These are phyloP conservation scores for Drosophila oshimai DNA, from an alignment of 1,140 invertebrate species.

Conservation along the genomic window DNA sequence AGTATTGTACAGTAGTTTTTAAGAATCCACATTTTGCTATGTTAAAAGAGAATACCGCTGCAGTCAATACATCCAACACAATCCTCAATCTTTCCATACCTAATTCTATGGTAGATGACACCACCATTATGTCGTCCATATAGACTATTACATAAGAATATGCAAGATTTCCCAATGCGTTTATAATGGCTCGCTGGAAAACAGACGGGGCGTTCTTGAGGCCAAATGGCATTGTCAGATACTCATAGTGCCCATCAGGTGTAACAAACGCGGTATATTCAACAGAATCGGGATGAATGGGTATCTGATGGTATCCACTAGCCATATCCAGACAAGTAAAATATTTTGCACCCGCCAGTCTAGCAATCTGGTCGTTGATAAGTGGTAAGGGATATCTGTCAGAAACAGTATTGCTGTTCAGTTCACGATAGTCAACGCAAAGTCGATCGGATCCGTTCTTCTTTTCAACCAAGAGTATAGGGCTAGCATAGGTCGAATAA, in stretches of 20 bases:
- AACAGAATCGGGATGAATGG: too few species aligned
- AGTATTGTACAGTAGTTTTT: too few species aligned
- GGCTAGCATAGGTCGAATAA: conserved; percentile 5
- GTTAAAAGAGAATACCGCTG: too few species aligned
- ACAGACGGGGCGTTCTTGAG: neutral
- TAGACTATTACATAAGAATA: neutral
- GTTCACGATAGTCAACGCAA: neutral
- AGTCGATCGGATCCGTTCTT: neutral
- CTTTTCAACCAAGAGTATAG: conserved; percentile 10
- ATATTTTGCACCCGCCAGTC: neutral
- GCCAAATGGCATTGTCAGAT: neutral
- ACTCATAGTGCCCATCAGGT: neutral
- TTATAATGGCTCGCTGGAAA: neutral
- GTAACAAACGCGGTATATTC: too few species aligned
- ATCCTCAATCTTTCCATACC: too few species aligned
- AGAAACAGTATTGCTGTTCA: conserved; percentile 8
- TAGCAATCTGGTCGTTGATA: neutral
- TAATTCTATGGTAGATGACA: neutral
- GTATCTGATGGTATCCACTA: too few species aligned
- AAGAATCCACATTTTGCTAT: too few species aligned
- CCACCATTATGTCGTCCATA: neutral
- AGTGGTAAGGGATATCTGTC: neutral
- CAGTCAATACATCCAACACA: too few species aligned
- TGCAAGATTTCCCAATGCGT: too few species aligned
- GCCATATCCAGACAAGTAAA: too few species aligned